These are phyloP conservation scores for Sinonovacula constricta DNA, from an alignment of 1,140 invertebrate genomes.

Conservation along the genomic window DNA sequence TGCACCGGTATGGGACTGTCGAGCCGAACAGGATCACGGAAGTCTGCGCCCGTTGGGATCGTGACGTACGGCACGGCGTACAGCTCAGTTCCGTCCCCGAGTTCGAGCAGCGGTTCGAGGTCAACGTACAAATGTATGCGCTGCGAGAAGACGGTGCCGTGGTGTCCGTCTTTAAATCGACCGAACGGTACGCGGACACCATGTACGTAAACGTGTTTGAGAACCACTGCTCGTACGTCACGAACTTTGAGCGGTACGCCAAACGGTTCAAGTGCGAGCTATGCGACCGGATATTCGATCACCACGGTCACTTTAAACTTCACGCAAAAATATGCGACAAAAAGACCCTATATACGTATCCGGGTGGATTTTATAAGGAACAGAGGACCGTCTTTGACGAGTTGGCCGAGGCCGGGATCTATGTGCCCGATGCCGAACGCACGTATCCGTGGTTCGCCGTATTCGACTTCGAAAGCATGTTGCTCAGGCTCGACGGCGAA, in stretches of 20 bases:
- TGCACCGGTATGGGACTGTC: background rate
- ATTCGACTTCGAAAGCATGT: no score
- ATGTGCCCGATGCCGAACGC: background rate
- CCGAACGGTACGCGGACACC: background rate
- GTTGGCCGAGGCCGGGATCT: no score
- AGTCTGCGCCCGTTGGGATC: background rate
- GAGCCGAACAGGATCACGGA: background rate
- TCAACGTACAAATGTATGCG: constrained; percentile 12
- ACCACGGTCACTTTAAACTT: background rate
- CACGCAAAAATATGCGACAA: constrained; percentile 2
- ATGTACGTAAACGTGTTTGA: constrained; percentile 30
- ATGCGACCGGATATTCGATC: constrained; percentile 19
- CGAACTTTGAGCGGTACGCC: constrained; percentile 9
- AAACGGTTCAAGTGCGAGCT: constrained; percentile 7
- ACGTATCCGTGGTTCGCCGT: no score
- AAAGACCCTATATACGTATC: constrained; percentile 1
- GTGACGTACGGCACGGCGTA: background rate
- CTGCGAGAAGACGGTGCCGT: background rate
- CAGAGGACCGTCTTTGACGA: constrained; percentile 8
- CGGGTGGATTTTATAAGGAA: constrained; percentile 22
- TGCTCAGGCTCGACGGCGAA: no score
- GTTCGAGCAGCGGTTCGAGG: constrained; percentile 30
- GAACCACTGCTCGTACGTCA: constrained; percentile 29
- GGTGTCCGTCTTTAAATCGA: background rate
- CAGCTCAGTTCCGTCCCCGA: background rate